Percentiles rank a stretch among this genome's conserved stretches.
Conservation (phyloP, 2,888 invertebrate species). For the Leptinotarsa juncta region DNA sequence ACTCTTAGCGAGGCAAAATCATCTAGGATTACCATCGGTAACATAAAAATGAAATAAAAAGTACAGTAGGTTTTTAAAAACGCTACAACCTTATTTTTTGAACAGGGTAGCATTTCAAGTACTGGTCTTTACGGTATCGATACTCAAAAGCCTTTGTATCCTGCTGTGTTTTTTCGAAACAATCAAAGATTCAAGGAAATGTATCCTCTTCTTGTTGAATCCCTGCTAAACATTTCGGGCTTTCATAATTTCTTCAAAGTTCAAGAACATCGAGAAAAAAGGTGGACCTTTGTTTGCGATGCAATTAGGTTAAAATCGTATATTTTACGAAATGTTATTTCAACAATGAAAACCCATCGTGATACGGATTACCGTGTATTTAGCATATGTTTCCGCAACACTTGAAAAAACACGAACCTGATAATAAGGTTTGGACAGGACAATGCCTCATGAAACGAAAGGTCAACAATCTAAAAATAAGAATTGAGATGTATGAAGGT, state of each 20-base stretch:
- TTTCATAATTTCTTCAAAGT: background rate
- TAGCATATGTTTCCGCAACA: slow-evolving; percentile 14
- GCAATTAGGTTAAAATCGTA: slow-evolving; percentile 8
- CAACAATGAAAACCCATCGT: slow-evolving; percentile 3
- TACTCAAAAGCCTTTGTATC: no score
- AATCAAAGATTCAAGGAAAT: no score
- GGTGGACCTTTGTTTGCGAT: background rate
- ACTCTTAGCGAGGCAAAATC: no score
- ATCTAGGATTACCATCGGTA: no score
- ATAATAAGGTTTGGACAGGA: background rate
- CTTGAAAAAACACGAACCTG: slow-evolving; percentile 1
- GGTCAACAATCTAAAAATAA: slow-evolving; percentile 7
- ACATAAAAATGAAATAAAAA: no score
- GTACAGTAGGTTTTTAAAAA: no score
- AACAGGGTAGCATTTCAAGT: no score
- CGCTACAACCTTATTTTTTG: no score
- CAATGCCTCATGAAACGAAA: background rate
- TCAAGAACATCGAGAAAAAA: background rate
- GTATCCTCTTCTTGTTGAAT: no score
- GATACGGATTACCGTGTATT: slow-evolving; percentile 14
- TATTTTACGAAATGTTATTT: slow-evolving; percentile 8
- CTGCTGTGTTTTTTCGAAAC: no score
- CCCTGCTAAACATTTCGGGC: background rate
- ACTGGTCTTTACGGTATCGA: no score
- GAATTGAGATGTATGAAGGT: background rate